phyloP scores from a whole-genome alignment of 2,888 invertebrate species.

The Drosophila meridionalis region DNA sequence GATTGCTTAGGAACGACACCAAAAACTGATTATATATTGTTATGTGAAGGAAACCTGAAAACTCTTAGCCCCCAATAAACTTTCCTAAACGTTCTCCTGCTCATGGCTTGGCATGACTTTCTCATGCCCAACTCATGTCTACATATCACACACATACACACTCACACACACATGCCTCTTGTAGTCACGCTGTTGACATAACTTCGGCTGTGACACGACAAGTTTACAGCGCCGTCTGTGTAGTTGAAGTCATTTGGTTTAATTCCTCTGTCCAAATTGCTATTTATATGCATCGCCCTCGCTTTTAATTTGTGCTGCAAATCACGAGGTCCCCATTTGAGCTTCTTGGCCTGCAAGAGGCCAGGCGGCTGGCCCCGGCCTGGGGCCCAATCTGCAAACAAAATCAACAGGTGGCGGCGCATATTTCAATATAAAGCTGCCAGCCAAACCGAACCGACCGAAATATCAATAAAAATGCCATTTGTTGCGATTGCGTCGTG shows the following conservation, averaged over 20 bases:
- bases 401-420: conserved; percentile 78
- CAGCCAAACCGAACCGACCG: conserved; percentile 61
- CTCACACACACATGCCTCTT: conserved; percentile 2
- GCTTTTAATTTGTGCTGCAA: conserved; percentile 77
- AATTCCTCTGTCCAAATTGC: conserved; percentile 77
- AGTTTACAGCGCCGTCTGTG: conserved; percentile 41
- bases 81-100: conserved; percentile 32
- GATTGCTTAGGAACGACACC: neutral
- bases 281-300: conserved; percentile 79
- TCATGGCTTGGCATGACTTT: conserved; percentile 23
- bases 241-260: conserved; percentile 71
- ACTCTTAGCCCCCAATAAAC: neutral
- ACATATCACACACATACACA: neutral
- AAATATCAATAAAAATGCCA: conserved; percentile 82
- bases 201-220: conserved; percentile 66
- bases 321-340: conserved; percentile 64
- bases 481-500: conserved; percentile 74
- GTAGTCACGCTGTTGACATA: conserved; percentile 73
- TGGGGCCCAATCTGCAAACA: conserved; percentile 60
- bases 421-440: conserved; percentile 76
- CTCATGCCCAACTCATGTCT: conserved; percentile 7
- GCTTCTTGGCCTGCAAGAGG: conserved; percentile 7
- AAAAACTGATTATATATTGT: neutral
- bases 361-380: neutral
- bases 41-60: neutral